Percentiles rank a stretch among this genome's conserved stretches.
phyloP scores from a whole-genome alignment of 92 coral and sea anemone genomes.

The Epizoanthus fatuus region DNA sequence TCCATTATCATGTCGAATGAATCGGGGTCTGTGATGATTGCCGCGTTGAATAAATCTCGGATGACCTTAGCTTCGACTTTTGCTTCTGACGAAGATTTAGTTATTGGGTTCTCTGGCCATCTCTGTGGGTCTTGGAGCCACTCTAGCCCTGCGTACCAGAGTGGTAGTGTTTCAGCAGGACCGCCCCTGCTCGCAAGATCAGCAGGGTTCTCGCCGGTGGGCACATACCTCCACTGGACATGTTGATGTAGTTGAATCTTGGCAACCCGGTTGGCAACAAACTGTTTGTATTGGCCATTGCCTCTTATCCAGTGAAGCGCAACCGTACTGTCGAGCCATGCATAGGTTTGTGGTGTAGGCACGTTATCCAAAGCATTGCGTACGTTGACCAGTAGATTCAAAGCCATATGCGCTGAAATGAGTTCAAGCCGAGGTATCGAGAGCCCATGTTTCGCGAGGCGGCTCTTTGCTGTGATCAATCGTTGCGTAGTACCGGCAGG shows the following conservation, averaged over 20 bases:
- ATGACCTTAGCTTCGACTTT: background rate
- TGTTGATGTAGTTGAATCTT: background rate
- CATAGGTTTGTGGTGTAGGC: conserved; percentile 14
- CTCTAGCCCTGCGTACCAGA: background rate
- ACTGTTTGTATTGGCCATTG: conserved; percentile 15
- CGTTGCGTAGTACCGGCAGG: too few species aligned
- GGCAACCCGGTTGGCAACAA: conserved; percentile 9
- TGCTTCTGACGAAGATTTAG: background rate
- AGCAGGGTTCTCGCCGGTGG: background rate
- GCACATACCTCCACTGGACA: background rate
- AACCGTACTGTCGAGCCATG: conserved; percentile 29
- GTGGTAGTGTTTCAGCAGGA: background rate
- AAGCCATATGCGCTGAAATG: too few species aligned
- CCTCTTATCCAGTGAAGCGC: background rate
- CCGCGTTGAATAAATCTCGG: background rate
- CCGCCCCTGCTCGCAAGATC: background rate
- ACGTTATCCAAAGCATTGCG: conserved; percentile 27
- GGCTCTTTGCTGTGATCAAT: too few species aligned
- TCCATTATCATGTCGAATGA: conserved; percentile 11
- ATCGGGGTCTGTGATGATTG: background rate
- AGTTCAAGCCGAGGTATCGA: too few species aligned
- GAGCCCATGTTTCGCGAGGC: too few species aligned
- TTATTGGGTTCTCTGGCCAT: background rate
- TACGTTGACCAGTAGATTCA: conserved; percentile 9
- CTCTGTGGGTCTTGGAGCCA: background rate